Percentiles rank a stretch among this genome's conserved stretches.
phyloP scores from a whole-genome alignment of 2,888 invertebrate genomes.

The Holacanthella duospinosa region DNA sequence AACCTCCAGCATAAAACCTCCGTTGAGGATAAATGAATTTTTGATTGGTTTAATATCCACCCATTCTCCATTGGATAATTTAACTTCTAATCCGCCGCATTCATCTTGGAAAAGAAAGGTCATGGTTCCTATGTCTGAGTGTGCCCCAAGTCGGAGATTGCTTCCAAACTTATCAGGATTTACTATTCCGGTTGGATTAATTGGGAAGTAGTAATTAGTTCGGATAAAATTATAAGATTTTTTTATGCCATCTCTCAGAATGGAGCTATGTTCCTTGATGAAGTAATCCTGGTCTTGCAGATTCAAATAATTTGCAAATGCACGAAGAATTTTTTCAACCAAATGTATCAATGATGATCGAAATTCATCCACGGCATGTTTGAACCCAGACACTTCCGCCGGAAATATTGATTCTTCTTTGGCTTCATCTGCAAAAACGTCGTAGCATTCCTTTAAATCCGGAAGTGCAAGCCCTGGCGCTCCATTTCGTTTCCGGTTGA shows the following conservation, averaged over 20 bases:
- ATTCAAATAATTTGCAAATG: slow-evolving; percentile 13
- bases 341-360: neutral
- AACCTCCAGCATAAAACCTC: slow-evolving; percentile 18
- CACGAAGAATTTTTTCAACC: slow-evolving; percentile 11
- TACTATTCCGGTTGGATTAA: neutral
- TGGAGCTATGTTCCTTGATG: slow-evolving; percentile 9
- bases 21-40: slow-evolving; percentile 17
- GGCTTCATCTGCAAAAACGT: neutral
- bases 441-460: neutral
- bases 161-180: neutral
- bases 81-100: slow-evolving; percentile 18
- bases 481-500: no score
- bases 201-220: slow-evolving; percentile 13
- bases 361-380: slow-evolving; percentile 15
- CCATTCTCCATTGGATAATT: slow-evolving; percentile 15
- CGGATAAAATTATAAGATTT: slow-evolving; percentile 12
- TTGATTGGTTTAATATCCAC: slow-evolving; percentile 14
- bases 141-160: slow-evolving; percentile 15
- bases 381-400: slow-evolving; percentile 11
- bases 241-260: neutral
- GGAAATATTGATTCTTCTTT: neutral
- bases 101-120: slow-evolving; percentile 14
- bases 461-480: neutral
- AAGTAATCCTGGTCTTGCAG: slow-evolving; percentile 17
- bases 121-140: slow-evolving; percentile 20